Conservation (phyloP, 2,113 vertebrate genomes). For the Piprites chloris region DNA sequence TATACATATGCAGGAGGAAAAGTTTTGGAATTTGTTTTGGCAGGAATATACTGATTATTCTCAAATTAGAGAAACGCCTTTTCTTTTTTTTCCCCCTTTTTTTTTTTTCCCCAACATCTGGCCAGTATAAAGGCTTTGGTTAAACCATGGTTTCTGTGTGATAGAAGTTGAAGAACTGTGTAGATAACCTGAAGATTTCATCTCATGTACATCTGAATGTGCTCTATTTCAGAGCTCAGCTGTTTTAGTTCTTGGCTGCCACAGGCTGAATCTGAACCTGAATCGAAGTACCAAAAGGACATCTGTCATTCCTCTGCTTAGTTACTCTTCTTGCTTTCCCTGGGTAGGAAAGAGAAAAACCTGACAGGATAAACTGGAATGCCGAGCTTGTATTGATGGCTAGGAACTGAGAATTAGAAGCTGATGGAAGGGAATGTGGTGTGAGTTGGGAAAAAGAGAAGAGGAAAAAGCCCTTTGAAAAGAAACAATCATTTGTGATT, state of each 20-base stretch:
- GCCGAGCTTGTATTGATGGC: not conserved
- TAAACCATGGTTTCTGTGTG: not conserved
- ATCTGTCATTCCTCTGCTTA: slow-evolving; percentile 18
- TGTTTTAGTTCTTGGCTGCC: not conserved
- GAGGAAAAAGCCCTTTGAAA: not conserved
- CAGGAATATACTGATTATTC: not conserved
- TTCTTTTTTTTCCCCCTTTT: no score
- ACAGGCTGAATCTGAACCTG: not conserved
- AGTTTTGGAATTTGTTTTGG: not conserved
- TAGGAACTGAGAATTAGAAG: not conserved
- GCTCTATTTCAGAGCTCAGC: slow-evolving; percentile 7
- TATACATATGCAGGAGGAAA: not conserved
- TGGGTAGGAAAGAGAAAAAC: not conserved
- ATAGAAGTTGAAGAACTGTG: not conserved
- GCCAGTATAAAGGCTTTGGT: not conserved
- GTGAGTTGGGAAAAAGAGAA: not conserved
- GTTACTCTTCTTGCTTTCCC: not conserved
- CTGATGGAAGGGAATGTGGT: not conserved
- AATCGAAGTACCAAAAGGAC: not conserved
- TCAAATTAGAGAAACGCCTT: not conserved
- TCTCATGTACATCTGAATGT: not conserved
- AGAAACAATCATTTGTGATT: not conserved
- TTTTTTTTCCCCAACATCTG: no score
- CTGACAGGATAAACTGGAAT: slow-evolving; percentile 12
- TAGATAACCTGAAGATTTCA: not conserved